phyloP scores from a whole-genome alignment of 1,140 invertebrate species.

The Drosophila seguyi region DNA sequence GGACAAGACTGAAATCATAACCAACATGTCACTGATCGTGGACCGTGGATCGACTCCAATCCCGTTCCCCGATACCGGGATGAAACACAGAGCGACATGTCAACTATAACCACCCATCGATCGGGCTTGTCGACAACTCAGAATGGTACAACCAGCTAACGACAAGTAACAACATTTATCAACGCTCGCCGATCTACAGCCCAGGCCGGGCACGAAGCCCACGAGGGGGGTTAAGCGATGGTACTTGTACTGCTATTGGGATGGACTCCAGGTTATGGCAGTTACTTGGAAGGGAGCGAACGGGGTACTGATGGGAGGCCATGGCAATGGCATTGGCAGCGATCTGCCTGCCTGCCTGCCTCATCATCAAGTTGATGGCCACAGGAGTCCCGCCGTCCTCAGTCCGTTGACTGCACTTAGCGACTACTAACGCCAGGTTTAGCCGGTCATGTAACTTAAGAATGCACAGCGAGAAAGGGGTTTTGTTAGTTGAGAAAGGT shows the following conservation, averaged over 20 bases:
- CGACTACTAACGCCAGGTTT: slow-evolving; percentile 78
- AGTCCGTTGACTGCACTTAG: slow-evolving; percentile 69
- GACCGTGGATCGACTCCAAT: slow-evolving; percentile 9
- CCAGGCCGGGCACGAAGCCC: slow-evolving; percentile 62
- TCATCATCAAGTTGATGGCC: slow-evolving; percentile 68
- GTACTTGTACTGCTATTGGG: slow-evolving; percentile 4
- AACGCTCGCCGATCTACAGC: slow-evolving; percentile 79
- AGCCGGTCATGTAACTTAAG: slow-evolving; percentile 68
- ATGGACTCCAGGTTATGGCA: slow-evolving; percentile 21
- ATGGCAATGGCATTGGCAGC: slow-evolving; percentile 9
- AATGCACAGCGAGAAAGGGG: slow-evolving; percentile 28
- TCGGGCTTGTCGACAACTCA: slow-evolving; percentile 67
- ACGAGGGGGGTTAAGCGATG: slow-evolving; percentile 26
- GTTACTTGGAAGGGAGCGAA: slow-evolving; percentile 1
- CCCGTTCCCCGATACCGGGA: slow-evolving; percentile 17
- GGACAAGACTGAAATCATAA: slow-evolving; percentile 58
- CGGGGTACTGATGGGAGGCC: background rate
- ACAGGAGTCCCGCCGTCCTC: slow-evolving; percentile 32
- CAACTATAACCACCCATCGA: slow-evolving; percentile 83
- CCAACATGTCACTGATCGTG: slow-evolving; percentile 55
- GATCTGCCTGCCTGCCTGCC: slow-evolving; percentile 21
- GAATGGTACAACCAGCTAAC: slow-evolving; percentile 64
- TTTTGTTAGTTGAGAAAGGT: accelerated
- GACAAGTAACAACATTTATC: slow-evolving; percentile 84
- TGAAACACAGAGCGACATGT: slow-evolving; percentile 74